phyloP scores from a whole-genome alignment of 2,888 invertebrate genomes.

The Thereva nobilitata region DNA sequence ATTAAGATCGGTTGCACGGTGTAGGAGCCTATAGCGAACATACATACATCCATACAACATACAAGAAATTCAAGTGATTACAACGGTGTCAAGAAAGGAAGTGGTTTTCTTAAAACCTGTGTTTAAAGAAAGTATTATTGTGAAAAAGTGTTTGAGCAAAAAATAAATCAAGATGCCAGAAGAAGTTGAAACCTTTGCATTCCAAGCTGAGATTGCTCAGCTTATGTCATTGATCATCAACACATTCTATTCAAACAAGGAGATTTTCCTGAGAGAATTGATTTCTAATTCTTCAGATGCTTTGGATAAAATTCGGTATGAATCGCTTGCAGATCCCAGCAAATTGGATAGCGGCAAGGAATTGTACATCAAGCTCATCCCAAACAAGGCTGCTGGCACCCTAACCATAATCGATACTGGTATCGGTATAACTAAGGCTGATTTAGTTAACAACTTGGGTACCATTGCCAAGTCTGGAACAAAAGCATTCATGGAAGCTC shows the following conservation, averaged over 20 bases:
- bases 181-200: slow-evolving; percentile 97
- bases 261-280: slow-evolving; percentile 98
- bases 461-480: no score
- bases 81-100: no score
- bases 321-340: slow-evolving; percentile 93
- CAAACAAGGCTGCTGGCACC: slow-evolving; percentile 93
- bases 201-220: slow-evolving; percentile 99
- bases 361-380: slow-evolving; percentile 92
- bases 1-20: no score
- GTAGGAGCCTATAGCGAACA: no score
- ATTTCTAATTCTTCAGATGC: slow-evolving; percentile 99
- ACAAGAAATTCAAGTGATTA: no score
- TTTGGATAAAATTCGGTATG: slow-evolving; percentile 91
- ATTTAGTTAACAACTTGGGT: slow-evolving; percentile 75
- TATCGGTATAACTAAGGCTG: slow-evolving; percentile 99
- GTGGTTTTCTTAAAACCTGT: no score
- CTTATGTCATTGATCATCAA: slow-evolving; percentile 99
- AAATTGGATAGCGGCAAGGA: slow-evolving; percentile 94
- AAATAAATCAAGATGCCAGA: no score
- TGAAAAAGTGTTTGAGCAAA: no score
- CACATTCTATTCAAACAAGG: slow-evolving; percentile 99
- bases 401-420: slow-evolving; percentile 94
- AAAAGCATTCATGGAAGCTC: no score
- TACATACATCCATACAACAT: no score
- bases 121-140: no score